These are phyloP conservation scores for Sapayoa aenigma DNA, from an alignment of 2,113 vertebrate genomes.

Conservation along the genomic window DNA sequence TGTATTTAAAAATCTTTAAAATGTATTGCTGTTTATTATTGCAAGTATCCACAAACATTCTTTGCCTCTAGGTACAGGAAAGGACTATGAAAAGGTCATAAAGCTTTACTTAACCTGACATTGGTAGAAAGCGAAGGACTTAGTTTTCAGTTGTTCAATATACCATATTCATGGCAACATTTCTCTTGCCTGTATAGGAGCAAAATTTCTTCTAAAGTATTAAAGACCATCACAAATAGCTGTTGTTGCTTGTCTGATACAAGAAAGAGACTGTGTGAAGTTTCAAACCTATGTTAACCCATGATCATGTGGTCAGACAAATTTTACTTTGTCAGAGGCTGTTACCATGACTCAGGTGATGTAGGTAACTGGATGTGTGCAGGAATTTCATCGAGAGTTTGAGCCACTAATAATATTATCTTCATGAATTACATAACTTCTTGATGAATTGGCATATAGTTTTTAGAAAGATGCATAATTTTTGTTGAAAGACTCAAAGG, in stretches of 20 bases:
- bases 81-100: background rate
- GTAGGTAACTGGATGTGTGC: background rate
- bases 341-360: background rate
- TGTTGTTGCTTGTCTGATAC: background rate
- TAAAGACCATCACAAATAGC: background rate
- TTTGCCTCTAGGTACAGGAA: background rate
- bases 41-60: background rate
- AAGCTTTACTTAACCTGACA: background rate
- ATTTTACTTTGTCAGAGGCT: background rate
- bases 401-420: background rate
- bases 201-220: background rate
- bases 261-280: background rate
- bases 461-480: background rate
- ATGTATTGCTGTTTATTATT: background rate
- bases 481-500: background rate
- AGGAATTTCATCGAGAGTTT: background rate
- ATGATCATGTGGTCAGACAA: background rate
- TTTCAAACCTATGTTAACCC: background rate
- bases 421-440: background rate
- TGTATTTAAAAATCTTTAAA: background rate
- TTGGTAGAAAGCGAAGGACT: background rate
- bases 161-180: background rate
- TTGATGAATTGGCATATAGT: background rate
- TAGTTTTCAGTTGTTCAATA: background rate
- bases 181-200: background rate